Evolutionary conservation across 1,140 invertebrate genomes (phyloP).

Genomic region (Bombyx mandarina): DNA sequence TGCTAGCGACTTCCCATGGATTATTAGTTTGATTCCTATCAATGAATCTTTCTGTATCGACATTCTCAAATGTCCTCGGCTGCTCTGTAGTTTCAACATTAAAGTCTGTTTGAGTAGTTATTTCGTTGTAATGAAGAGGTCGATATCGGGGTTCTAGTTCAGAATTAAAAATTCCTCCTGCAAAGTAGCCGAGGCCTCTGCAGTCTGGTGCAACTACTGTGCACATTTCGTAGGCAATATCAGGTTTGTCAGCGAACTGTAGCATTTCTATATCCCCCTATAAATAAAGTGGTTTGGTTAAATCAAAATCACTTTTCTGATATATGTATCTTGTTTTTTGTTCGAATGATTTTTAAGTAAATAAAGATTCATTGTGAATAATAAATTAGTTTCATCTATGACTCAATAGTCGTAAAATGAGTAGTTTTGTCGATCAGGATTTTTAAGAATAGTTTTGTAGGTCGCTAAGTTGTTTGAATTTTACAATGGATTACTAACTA

Average conservation of each 20-base stretch:
- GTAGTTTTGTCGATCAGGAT: no score
- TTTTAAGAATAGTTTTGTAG: no score
- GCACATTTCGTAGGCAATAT: slow-evolving; percentile 86
- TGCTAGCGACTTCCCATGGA: slow-evolving; percentile 16
- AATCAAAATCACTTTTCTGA: no score
- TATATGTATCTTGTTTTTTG: no score
- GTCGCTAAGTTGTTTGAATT: no score
- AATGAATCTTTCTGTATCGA: slow-evolving; percentile 1
- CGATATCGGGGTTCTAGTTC: slow-evolving; percentile 5
- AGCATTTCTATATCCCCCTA: slow-evolving; percentile 86
- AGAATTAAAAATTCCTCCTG: neutral
- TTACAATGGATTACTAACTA: no score
- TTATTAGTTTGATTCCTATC: slow-evolving; percentile 6
- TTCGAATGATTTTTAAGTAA: no score
- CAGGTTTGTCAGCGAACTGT: slow-evolving; percentile 79
- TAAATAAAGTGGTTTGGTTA: slow-evolving; percentile 13
- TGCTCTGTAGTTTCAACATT: neutral
- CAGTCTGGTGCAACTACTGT: slow-evolving; percentile 78
- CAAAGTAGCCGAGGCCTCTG: slow-evolving; percentile 13
- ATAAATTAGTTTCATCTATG: no score
- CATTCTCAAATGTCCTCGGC: neutral
- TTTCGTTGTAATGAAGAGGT: slow-evolving; percentile 4
- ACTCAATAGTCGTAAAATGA: no score
- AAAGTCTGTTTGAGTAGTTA: slow-evolving; percentile 2
- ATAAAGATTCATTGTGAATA: no score